Conservation (phyloP, 2,888 invertebrate species). For the Nowickia ferox region DNA sequence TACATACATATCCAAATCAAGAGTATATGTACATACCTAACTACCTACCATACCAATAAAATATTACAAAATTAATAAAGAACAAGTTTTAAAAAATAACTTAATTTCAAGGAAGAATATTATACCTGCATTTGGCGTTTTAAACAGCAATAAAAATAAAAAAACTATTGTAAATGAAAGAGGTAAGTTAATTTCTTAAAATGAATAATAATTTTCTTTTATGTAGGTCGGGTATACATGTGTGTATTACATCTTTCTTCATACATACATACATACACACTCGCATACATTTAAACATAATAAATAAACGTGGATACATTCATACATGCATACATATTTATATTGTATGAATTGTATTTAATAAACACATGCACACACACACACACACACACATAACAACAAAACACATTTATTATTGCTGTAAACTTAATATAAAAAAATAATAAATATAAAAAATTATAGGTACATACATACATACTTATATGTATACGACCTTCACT, state of each 20-base stretch:
- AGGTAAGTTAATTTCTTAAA: conserved; percentile 66
- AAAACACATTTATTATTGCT: conserved; percentile 39
- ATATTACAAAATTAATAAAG: conserved; percentile 35
- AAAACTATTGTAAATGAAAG: conserved; percentile 72
- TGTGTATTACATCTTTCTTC: conserved; percentile 63
- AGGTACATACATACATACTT: conserved; percentile 26
- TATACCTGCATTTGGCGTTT: conserved; percentile 33
- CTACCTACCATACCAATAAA: not conserved
- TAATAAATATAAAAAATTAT: not conserved
- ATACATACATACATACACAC: conserved; percentile 31
- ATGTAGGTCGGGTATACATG: conserved; percentile 69
- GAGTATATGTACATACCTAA: conserved; percentile 6
- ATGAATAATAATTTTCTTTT: conserved; percentile 71
- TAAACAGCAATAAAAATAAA: conserved; percentile 54
- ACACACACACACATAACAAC: not conserved
- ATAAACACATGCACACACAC: conserved; percentile 2
- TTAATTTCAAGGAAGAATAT: conserved; percentile 34
- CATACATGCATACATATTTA: conserved; percentile 36
- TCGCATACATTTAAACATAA: conserved; percentile 42
- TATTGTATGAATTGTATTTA: conserved; percentile 35
- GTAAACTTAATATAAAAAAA: conserved; percentile 27
- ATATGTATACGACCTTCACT: conserved; percentile 73
- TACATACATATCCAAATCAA: conserved; percentile 12
- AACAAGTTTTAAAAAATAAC: conserved; percentile 29
- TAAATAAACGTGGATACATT: conserved; percentile 35